Evolutionary conservation across 2,888 invertebrate genomes (phyloP).

Genomic region (Iselma pallidipennis): DNA sequence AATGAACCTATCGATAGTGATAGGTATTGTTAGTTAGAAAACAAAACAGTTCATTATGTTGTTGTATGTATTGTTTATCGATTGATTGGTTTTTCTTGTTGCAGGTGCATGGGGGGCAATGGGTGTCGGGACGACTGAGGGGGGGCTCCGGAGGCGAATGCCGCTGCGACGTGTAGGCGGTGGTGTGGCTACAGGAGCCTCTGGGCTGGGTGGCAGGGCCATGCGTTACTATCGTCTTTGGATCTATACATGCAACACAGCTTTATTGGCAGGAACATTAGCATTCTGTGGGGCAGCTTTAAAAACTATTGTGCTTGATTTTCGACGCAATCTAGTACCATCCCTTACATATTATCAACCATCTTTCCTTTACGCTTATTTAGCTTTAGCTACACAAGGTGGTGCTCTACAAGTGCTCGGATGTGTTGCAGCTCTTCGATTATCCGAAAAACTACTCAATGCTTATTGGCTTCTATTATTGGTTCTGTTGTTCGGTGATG

Average conservation of each 20-base stretch:
- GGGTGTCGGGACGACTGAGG: slow-evolving; percentile 56
- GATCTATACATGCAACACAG: slow-evolving; percentile 92
- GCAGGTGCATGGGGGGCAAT: slow-evolving; percentile 62
- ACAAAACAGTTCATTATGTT: too few relatives aligned
- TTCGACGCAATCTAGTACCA: slow-evolving; percentile 72
- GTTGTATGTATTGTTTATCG: not conserved
- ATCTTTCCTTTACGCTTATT: slow-evolving; percentile 78
- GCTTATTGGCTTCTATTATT: slow-evolving; percentile 82
- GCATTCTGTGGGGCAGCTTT: slow-evolving; percentile 79
- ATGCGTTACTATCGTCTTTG: slow-evolving; percentile 87
- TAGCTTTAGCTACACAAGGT: slow-evolving; percentile 75
- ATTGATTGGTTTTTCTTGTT: slow-evolving; percentile 55
- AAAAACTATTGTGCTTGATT: slow-evolving; percentile 70
- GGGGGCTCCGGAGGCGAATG: slow-evolving; percentile 57
- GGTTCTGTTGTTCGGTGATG: slow-evolving; percentile 80
- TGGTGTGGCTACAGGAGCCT: slow-evolving; percentile 62
- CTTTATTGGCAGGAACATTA: slow-evolving; percentile 79
- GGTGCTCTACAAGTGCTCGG: slow-evolving; percentile 73
- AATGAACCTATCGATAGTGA: not conserved
- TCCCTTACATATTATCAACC: slow-evolving; percentile 78
- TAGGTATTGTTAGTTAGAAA: too few relatives aligned
- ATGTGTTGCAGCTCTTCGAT: slow-evolving; percentile 78
- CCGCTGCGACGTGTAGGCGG: slow-evolving; percentile 58
- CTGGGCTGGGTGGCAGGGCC: slow-evolving; percentile 55
- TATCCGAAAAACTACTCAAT: slow-evolving; percentile 80